These are phyloP conservation scores for Cossypha heuglini DNA, from an alignment of 2,797 vertebrate species.

Conservation along the genomic window DNA sequence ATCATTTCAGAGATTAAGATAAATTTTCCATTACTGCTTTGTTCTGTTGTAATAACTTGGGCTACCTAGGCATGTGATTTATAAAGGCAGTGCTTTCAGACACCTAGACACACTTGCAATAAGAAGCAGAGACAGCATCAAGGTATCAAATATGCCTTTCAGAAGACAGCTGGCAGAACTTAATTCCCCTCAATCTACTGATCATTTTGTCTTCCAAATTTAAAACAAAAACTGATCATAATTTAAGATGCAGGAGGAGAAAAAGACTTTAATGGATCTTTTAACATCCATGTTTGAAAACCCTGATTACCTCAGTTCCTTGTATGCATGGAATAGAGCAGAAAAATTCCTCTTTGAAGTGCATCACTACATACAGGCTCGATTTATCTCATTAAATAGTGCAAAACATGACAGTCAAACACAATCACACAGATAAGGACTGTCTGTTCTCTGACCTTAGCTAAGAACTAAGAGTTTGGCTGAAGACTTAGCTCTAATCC, in stretches of 20 bases:
- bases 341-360: not conserved
- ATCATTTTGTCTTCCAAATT: not conserved
- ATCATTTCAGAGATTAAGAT: conserved; percentile 4
- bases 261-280: not conserved
- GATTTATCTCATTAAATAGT: not conserved
- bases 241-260: accelerated
- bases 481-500: not conserved
- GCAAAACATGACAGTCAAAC: not conserved
- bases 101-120: not conserved
- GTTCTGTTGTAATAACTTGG: not conserved
- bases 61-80: not conserved
- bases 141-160: not conserved
- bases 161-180: not conserved
- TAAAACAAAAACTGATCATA: not conserved
- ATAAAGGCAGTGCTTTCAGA: not conserved
- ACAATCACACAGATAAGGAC: not conserved
- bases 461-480: not conserved
- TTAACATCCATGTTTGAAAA: not conserved
- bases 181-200: not conserved
- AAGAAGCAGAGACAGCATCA: not conserved
- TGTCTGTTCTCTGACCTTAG: not conserved
- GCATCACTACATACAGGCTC: accelerated
- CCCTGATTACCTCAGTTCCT: not conserved
- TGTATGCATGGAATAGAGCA: not conserved
- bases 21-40: not conserved